These are phyloP conservation scores for Rhadina sibilatrix DNA, from an alignment of 2,113 vertebrate species.

Conservation along the genomic window DNA sequence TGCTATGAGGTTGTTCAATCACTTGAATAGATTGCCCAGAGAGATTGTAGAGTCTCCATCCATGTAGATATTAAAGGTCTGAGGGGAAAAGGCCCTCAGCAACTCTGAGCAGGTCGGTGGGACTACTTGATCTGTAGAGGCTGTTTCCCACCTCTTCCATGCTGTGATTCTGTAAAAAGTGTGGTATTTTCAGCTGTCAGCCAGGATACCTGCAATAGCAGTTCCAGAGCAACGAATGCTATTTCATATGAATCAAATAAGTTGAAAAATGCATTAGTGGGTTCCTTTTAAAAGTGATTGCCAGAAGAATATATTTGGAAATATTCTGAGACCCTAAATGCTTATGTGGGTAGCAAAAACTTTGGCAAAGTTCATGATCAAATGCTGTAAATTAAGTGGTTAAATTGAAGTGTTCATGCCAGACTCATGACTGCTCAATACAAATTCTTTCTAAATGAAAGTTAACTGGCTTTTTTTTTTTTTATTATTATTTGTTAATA, in stretches of 20 bases:
- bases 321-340: neutral
- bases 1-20: neutral
- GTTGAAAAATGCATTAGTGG: neutral
- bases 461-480: neutral
- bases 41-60: neutral
- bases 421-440: neutral
- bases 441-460: slow-evolving; percentile 15
- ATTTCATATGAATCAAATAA: neutral
- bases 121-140: neutral
- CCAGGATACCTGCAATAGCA: neutral
- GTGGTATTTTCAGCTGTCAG: neutral
- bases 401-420: neutral
- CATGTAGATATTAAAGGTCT: neutral
- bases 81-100: neutral
- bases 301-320: neutral
- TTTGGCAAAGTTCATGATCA: neutral
- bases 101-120: neutral
- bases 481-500: neutral
- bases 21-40: neutral
- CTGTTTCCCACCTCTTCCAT: neutral
- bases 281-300: neutral
- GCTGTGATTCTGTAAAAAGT: neutral
- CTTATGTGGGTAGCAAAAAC: neutral
- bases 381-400: neutral
- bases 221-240: neutral